Evolutionary conservation across 1,140 invertebrate species (phyloP), one percentile per base, ranked within the genome.

Genomic region (Potamilus streckersoni): DNA sequence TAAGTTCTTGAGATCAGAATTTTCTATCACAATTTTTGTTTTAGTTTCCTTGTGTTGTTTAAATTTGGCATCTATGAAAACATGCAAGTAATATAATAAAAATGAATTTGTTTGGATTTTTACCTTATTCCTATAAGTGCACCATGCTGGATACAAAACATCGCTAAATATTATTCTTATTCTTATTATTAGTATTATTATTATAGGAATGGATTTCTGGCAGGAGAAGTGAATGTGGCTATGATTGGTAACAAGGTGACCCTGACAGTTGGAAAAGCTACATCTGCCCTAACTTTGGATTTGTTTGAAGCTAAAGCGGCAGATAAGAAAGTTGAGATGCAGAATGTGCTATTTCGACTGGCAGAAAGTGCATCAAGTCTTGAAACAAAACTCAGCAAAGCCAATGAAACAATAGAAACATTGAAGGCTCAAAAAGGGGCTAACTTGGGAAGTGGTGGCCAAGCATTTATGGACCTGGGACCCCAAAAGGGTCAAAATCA

Each of bases 221-320:
- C 79, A 57, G 83, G 83, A 62, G 82, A 86, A 60, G 23, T 88
- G 0, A 73, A 80, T 31, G 78, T 86, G 23, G 74, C 80, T 56
- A 63, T 73, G 16, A 63, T 84, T 68, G 85, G 84, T 64, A 85
- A 78, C 31, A 86, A 83, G 71, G 63, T 85, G 1, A 84, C 80
- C 13, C 31, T 88, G 31, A 80, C 80, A n/a, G 65, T 87, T 71
- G 86, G 85, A 19, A 82, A 81, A 79, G 83, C 81, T 20, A 58
- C 73, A 8, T 71, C 71, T 20, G 63, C 79, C 27, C 66, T 88
- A 14, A 78, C 67, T 15, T 73, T 86, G 62, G 83, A 88, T 68
- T 74, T 88, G 14, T 87, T 76, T 83, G 86, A 88, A 77, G 74
- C 83, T 2, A 88, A 83, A 73, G 83, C 85, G 27, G 84, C 83